Conservation (phyloP, 2,113 vertebrate genomes). For the Oryzias javanicus region DNA sequence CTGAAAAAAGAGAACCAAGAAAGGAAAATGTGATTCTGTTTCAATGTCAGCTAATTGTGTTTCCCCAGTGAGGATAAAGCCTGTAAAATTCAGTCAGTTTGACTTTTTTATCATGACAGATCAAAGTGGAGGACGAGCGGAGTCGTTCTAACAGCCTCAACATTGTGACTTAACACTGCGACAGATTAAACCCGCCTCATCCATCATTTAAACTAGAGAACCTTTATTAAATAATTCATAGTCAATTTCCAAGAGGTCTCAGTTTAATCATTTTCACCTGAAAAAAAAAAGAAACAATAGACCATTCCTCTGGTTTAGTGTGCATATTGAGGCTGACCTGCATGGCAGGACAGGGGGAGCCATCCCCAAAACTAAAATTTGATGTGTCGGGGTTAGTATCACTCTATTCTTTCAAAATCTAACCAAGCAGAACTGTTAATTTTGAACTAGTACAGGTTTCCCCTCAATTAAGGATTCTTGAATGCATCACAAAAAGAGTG, state of each 20-base stretch:
- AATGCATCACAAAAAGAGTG: slow-evolving; percentile 7
- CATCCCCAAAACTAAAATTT: slow-evolving; percentile 58
- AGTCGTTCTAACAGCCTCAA: not conserved
- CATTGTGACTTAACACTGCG: not conserved
- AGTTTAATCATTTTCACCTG: slow-evolving; percentile 63
- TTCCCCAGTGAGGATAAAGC: too few relatives aligned
- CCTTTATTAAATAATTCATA: slow-evolving; percentile 75
- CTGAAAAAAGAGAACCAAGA: too few relatives aligned
- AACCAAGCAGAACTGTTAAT: not conserved
- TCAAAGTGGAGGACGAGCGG: too few relatives aligned
- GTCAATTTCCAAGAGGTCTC: slow-evolving; percentile 68
- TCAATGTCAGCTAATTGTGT: too few relatives aligned
- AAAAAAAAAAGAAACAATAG: slow-evolving; percentile 50
- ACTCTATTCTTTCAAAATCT: slow-evolving; percentile 19
- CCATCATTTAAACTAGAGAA: slow-evolving; percentile 67
- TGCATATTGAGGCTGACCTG: slow-evolving; percentile 71
- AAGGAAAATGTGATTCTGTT: too few relatives aligned
- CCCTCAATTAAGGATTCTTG: not conserved
- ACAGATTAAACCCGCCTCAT: slow-evolving; percentile 51
- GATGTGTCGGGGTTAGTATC: slow-evolving; percentile 34
- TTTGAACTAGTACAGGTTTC: not conserved
- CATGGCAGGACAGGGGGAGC: slow-evolving; percentile 71
- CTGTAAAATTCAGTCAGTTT: too few relatives aligned
- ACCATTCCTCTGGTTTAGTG: slow-evolving; percentile 62
- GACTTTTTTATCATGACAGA: too few relatives aligned